Percentiles rank a stretch among this genome's conserved stretches.
Evolutionary conservation across 2,113 vertebrate species (phyloP).

Genomic region (Nothoprocta perdicaria): DNA sequence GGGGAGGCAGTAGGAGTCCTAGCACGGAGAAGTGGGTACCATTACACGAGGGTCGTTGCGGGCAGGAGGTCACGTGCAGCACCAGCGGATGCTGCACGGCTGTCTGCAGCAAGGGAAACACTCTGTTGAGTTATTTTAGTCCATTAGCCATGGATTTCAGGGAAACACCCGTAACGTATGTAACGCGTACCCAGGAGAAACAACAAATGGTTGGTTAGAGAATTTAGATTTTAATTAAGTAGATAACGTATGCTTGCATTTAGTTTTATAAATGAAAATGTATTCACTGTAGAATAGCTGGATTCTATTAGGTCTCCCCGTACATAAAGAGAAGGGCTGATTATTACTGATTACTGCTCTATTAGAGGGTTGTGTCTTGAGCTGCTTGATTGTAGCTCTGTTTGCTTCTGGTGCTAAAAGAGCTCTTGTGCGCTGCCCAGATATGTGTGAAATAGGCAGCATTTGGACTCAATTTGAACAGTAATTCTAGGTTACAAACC

Average conservation of each 20-base stretch:
- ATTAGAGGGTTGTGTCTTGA: conserved; percentile 69
- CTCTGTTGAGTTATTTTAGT: conserved; percentile 54
- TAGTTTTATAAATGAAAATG: conserved; percentile 75
- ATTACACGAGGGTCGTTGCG: accelerated
- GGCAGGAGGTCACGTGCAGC: background rate
- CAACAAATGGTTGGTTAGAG: conserved; percentile 76
- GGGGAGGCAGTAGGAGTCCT: background rate
- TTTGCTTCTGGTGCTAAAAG: conserved; percentile 65
- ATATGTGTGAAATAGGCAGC: conserved; percentile 40
- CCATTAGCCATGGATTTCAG: conserved; percentile 63
- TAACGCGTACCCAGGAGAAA: conserved; percentile 68
- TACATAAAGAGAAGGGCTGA: conserved; percentile 74
- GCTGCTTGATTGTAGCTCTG: conserved; percentile 70
- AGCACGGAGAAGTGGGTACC: background rate
- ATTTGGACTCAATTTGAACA: conserved; percentile 23
- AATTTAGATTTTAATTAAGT: conserved; percentile 82
- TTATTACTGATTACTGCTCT: conserved; percentile 78
- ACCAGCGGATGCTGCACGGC: background rate
- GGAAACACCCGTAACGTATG: conserved; percentile 55
- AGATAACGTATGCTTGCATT: conserved; percentile 75
- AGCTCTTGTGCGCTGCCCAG: conserved; percentile 64
- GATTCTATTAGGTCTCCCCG: conserved; percentile 72
- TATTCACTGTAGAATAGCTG: conserved; percentile 73
- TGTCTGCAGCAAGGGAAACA: background rate
- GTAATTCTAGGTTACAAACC: conserved; percentile 66